A percentile compares a stretch with the other conserved stretches of the same genome.
phyloP scores from a whole-genome alignment of 2,888 invertebrate genomes.

The Protonemura montana region DNA sequence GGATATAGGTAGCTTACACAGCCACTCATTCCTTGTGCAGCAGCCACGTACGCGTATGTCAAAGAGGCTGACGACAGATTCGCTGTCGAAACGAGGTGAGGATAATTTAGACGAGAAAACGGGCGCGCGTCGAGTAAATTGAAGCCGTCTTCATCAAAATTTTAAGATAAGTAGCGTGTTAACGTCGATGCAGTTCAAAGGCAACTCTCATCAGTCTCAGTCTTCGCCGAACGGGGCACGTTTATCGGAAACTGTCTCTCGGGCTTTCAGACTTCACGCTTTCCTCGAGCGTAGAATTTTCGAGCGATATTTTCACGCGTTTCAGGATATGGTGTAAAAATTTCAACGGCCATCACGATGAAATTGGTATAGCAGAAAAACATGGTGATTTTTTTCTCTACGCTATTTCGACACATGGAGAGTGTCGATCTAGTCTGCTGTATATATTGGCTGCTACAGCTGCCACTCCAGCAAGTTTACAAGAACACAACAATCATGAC shows the following conservation, averaged over 20 bases:
- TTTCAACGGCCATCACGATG: too few species aligned
- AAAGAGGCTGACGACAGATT: neutral
- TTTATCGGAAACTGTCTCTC: too few species aligned
- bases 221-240: neutral
- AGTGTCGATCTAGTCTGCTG: too few species aligned
- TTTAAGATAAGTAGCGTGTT: neutral
- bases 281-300: too few species aligned
- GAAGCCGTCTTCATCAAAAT: neutral
- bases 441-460: too few species aligned
- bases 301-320: too few species aligned
- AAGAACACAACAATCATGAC: neutral
- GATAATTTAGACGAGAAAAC: slow-evolving; percentile 12
- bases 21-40: neutral
- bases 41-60: neutral
- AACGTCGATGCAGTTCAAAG: neutral
- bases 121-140: neutral
- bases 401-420: too few species aligned
- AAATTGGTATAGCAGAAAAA: too few species aligned
- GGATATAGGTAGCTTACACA: neutral
- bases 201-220: neutral
- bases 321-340: too few species aligned
- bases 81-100: slow-evolving; percentile 4
- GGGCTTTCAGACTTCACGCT: too few species aligned
- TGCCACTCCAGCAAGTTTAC: too few species aligned
- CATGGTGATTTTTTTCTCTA: too few species aligned